Base-by-base conservation (phyloP, 2,113 vertebrate species). In the Cryptotis parvus region DNA sequence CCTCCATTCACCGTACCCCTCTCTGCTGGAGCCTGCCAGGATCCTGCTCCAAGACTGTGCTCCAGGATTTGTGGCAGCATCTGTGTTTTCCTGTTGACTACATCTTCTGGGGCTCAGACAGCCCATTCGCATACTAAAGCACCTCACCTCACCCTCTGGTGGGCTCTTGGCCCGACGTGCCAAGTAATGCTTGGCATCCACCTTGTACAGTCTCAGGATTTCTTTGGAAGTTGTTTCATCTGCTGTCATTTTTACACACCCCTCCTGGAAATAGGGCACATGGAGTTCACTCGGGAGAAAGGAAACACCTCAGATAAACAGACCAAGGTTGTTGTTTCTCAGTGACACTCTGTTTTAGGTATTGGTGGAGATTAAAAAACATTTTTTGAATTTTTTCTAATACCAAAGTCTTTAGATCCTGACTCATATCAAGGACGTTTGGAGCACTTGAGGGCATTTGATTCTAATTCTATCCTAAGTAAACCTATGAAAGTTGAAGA, bases 361-460 rank as follows among this genome's bases (percentile, higher is more conserved):
- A 52, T 37, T 89, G 6, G 79, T 84, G 68, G 89, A 86, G 20
- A 66, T 52, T 43, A 37, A 69, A 73, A n/a, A 69, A 43, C 66
- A 24, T 61, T 93, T 78, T 87, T 52, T 63, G 80, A 72, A 72
- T 24, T 76, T 93, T 10, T 75, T 0, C 45, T 31, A 72, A 29
- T 45, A 5, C 31, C 72, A 72, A 90, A 75, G 29, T 61, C 6
- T 83, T 69, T 94, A 26, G 22, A 2, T 79, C 22, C 39, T 77
- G 39, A 86, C 49, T 43, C 49, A 61, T 41, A 4, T 65, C 55
- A 82, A 43, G 15, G 73, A 69, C 43, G 20, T 58, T 58, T 58
- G 18, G 55, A 81, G 90, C 39, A 82, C 41, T 58, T 89, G 22
- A 81, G 20, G 58, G 8, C 41, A 87, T 87, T 89, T 86, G 15